These are phyloP conservation scores for Drosophila takahashii DNA, from an alignment of 1,140 invertebrate species.

Conservation along the genomic window DNA sequence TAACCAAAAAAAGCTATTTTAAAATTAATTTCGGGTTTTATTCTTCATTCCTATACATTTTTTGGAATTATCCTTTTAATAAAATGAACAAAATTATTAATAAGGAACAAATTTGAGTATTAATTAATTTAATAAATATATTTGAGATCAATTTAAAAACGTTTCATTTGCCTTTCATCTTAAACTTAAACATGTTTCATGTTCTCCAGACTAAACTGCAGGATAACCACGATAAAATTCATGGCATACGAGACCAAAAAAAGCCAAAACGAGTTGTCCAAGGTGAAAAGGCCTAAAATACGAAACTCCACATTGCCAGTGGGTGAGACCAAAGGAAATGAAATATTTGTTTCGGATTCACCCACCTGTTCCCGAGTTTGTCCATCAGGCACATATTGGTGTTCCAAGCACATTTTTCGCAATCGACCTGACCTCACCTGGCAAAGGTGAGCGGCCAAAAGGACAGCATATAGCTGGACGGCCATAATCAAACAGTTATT, in stretches of 20 bases:
- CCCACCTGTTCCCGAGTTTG: slow-evolving; percentile 36
- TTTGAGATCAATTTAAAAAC: slow-evolving; percentile 17
- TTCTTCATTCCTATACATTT: too few relatives aligned
- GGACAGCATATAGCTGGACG: slow-evolving; percentile 61
- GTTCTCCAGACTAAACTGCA: slow-evolving; percentile 67
- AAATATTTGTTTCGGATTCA: too few relatives aligned
- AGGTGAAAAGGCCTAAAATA: slow-evolving; percentile 61
- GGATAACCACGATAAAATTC: slow-evolving; percentile 73
- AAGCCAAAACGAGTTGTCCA: slow-evolving; percentile 70
- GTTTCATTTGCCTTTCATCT: background rate
- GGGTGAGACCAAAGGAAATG: slow-evolving; percentile 36
- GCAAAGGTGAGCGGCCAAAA: slow-evolving; percentile 63
- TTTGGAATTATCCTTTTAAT: too few relatives aligned
- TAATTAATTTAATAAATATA: background rate
- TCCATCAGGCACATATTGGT: slow-evolving; percentile 37
- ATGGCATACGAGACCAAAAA: slow-evolving; percentile 69
- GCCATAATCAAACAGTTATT: slow-evolving; percentile 65
- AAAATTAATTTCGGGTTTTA: too few relatives aligned
- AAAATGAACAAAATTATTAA: background rate
- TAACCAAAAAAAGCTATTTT: too few relatives aligned
- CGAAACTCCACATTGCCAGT: slow-evolving; percentile 33
- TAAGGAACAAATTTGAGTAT: too few relatives aligned
- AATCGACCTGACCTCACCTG: slow-evolving; percentile 39
- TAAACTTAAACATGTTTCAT: slow-evolving; percentile 28
- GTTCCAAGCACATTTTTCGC: slow-evolving; percentile 27